A percentile compares a stretch with the other conserved stretches of the same genome.
Evolutionary conservation across 1,140 invertebrate species (phyloP).

Genomic region (Sarcophaga bullata): DNA sequence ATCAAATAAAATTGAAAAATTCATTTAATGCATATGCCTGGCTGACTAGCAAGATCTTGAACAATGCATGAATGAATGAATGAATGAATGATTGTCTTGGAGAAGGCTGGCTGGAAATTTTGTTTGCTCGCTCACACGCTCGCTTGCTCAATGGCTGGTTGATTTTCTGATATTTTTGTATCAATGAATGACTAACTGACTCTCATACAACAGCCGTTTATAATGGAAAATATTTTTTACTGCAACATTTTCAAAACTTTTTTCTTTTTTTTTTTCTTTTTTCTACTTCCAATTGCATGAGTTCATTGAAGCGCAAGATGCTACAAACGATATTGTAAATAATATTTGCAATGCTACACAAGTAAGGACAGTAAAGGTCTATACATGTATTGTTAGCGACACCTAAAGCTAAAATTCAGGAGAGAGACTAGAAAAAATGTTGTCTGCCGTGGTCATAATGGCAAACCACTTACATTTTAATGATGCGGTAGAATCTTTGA

Average conservation of each 20-base stretch:
- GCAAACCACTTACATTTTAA: too few species aligned
- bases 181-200: not conserved
- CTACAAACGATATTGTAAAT: not conserved
- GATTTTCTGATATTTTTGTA: too few species aligned
- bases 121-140: not conserved
- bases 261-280: too few species aligned
- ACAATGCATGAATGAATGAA: not conserved
- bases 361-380: too few species aligned
- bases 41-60: not conserved
- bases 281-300: not conserved
- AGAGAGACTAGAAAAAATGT: too few species aligned
- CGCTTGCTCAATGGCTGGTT: not conserved
- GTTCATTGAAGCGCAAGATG: conserved; percentile 4
- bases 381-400: too few species aligned
- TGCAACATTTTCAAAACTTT: too few species aligned
- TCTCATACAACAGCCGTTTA: not conserved
- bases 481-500: too few species aligned
- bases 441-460: too few species aligned
- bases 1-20: not conserved
- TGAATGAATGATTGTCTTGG: not conserved
- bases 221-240: not conserved
- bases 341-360: too few species aligned
- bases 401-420: too few species aligned
- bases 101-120: not conserved
- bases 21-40: not conserved